Evolutionary conservation across 35 echinoderm and acorn worm genomes (phyloP).

Genomic region (Patiria miniata): DNA sequence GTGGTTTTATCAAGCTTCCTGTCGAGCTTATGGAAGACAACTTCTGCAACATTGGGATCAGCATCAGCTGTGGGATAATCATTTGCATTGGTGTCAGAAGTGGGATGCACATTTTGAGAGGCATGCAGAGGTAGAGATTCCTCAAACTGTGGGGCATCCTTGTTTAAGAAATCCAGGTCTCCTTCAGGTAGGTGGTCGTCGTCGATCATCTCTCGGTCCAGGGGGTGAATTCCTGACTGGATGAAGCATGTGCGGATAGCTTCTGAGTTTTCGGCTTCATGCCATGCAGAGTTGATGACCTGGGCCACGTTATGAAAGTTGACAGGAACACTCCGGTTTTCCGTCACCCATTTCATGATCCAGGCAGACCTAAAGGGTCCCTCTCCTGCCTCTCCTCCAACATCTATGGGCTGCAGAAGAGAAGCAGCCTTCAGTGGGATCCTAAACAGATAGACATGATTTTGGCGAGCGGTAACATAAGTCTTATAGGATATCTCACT

Average conservation of each 20-base stretch:
- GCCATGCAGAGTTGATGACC: slow-evolving; percentile 46
- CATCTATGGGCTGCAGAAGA: slow-evolving; percentile 41
- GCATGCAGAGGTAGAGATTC: neutral
- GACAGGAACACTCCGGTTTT: slow-evolving; percentile 39
- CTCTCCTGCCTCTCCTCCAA: slow-evolving; percentile 30
- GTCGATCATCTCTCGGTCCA: slow-evolving; percentile 34
- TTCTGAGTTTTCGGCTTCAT: slow-evolving; percentile 33
- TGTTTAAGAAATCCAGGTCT: neutral
- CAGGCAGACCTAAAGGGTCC: slow-evolving; percentile 20
- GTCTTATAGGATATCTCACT: slow-evolving; percentile 47
- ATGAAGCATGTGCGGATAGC: slow-evolving; percentile 35
- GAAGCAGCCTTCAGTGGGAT: slow-evolving; percentile 24
- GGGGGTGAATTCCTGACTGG: slow-evolving; percentile 46
- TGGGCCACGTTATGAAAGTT: slow-evolving; percentile 42
- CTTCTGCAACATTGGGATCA: neutral
- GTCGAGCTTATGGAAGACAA: slow-evolving; percentile 2
- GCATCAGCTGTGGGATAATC: neutral
- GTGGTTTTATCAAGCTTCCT: slow-evolving; percentile 1
- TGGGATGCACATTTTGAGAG: neutral
- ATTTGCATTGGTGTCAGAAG: too few species aligned
- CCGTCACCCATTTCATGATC: neutral
- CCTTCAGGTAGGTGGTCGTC: neutral
- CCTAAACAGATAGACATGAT: slow-evolving; percentile 57
- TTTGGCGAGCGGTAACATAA: slow-evolving; percentile 57
- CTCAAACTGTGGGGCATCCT: neutral